Evolutionary conservation across 2,797 vertebrate species (phyloP).

Genomic region (Numenius phaeopus): DNA sequence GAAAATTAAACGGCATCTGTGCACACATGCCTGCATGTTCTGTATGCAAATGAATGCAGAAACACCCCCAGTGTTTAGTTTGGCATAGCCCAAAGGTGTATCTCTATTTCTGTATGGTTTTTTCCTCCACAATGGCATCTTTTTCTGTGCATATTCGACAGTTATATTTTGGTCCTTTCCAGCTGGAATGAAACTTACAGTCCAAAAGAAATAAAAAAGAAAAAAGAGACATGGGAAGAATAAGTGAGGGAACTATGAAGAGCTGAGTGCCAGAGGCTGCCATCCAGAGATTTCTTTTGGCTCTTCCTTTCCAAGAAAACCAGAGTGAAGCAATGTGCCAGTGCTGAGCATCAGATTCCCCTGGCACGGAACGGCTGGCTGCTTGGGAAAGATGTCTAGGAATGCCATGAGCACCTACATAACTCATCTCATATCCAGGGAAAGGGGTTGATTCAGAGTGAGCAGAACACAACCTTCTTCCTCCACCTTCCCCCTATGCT

Average conservation of each 20-base stretch:
- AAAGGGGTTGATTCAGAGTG: background rate
- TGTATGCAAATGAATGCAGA: background rate
- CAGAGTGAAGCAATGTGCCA: background rate
- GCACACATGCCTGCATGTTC: background rate
- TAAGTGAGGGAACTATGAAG: background rate
- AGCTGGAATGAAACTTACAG: slow-evolving; percentile 1
- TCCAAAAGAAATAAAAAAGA: background rate
- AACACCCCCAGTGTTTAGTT: background rate
- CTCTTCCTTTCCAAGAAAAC: background rate
- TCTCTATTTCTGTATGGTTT: background rate
- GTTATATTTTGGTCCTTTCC: background rate
- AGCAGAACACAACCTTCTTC: background rate
- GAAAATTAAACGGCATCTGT: background rate
- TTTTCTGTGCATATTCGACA: background rate
- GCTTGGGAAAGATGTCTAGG: background rate
- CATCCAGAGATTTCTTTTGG: slow-evolving; percentile 11
- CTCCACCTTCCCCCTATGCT: background rate
- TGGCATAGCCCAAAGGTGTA: background rate
- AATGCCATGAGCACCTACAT: background rate
- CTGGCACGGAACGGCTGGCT: background rate
- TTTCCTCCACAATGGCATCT: background rate
- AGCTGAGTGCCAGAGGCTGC: background rate
- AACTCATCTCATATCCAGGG: background rate
- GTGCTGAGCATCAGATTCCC: background rate
- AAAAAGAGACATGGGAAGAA: background rate